Percentiles rank a stretch among this genome's conserved stretches.
Conservation (phyloP, 2,797 vertebrate genomes). For the Nyctibius grandis region DNA sequence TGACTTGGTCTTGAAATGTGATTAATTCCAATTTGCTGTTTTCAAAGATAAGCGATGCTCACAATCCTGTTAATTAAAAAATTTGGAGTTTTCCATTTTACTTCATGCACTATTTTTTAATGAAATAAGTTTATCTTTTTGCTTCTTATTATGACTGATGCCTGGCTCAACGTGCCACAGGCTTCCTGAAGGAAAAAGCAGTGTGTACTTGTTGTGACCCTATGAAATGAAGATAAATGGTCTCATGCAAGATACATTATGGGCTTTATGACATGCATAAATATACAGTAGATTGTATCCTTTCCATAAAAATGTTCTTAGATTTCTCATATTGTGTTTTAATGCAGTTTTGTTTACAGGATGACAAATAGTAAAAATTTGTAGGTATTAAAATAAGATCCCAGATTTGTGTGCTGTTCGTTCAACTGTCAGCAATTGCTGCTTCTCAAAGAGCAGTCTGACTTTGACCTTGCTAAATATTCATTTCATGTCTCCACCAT, state of each 20-base stretch:
- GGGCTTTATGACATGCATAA: conserved; percentile 61
- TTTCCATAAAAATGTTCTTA: conserved; percentile 55
- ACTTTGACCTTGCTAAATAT: conserved; percentile 58
- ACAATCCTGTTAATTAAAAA: conserved; percentile 63
- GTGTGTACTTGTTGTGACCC: conserved; percentile 66
- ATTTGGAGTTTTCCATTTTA: conserved; percentile 29
- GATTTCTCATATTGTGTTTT: conserved; percentile 58
- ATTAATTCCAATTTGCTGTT: conserved; percentile 65
- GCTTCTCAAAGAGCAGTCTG: conserved; percentile 36
- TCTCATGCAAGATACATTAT: conserved; percentile 66
- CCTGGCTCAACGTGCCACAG: conserved; percentile 23
- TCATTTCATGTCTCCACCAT: conserved; percentile 17
- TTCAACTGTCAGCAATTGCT: conserved; percentile 36
- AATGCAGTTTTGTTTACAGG: conserved; percentile 62
- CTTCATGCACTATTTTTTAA: conserved; percentile 27
- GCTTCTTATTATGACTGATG: conserved; percentile 47
- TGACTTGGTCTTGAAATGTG: conserved; percentile 57
- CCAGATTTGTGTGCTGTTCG: conserved; percentile 22
- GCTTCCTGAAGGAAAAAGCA: conserved; percentile 66
- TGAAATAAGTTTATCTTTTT: conserved; percentile 57
- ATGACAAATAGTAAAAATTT: conserved; percentile 51
- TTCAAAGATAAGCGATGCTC: conserved; percentile 49
- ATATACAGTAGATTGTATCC: conserved; percentile 52
- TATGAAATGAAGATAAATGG: conserved; percentile 68
- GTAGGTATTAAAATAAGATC: conserved; percentile 47